Conservation (phyloP, 2,797 vertebrate species). For the Sebastes dallii region DNA sequence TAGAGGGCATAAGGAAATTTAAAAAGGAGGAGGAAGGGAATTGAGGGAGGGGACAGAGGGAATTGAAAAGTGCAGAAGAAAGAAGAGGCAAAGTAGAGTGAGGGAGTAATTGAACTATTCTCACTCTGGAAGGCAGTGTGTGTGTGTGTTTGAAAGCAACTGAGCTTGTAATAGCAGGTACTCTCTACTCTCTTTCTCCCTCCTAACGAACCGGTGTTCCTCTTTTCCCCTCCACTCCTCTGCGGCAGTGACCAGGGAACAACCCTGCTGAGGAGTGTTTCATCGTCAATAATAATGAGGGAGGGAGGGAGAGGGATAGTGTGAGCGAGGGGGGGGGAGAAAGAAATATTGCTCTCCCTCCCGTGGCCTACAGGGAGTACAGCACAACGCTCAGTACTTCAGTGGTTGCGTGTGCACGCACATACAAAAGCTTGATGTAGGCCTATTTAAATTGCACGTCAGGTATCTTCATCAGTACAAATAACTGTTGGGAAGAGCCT, state of each 20-base stretch:
- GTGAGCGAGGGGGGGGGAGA: background rate
- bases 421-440: background rate
- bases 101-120: conserved; percentile 24
- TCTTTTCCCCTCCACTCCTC: conserved; percentile 6
- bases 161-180: conserved; percentile 24
- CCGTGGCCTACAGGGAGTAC: conserved; percentile 11
- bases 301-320: conserved; percentile 19
- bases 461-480: conserved; percentile 47
- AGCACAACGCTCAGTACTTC: conserved; percentile 8
- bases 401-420: background rate
- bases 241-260: conserved; percentile 59
- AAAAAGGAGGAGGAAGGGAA: conserved; percentile 5
- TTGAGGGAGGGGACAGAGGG: conserved; percentile 1
- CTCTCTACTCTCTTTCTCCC: conserved; percentile 9
- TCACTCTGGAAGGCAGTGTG: background rate
- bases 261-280: conserved; percentile 47
- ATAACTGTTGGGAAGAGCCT: conserved; percentile 28
- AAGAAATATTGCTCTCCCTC: conserved; percentile 41
- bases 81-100: conserved; percentile 5
- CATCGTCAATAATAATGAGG: conserved; percentile 61
- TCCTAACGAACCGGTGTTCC: conserved; percentile 1
- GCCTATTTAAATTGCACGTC: conserved; percentile 37
- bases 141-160: conserved; percentile 23
- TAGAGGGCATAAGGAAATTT: conserved; percentile 6
- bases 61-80: conserved; percentile 23